These are phyloP conservation scores for Orchestia grillus DNA, from an alignment of 1,140 invertebrate genomes.

Conservation along the genomic window DNA sequence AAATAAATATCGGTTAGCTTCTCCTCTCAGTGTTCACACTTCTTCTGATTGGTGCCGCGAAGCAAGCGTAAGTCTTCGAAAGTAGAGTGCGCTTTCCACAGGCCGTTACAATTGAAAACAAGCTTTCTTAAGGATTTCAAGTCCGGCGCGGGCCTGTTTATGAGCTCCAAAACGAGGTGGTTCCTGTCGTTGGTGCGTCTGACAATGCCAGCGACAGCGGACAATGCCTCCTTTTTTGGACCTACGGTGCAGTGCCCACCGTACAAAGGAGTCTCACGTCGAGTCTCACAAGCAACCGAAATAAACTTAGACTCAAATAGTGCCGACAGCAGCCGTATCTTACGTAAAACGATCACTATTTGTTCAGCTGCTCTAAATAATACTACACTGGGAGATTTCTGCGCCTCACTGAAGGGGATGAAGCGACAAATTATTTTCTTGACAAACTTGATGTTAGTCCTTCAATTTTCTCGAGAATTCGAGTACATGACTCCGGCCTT, in stretches of 20 bases:
- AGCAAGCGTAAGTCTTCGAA: neutral
- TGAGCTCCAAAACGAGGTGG: neutral
- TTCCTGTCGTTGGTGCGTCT: neutral
- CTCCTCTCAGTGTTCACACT: neutral
- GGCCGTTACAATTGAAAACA: neutral
- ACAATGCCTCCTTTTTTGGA: neutral
- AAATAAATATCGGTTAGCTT: neutral
- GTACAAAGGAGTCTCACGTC: neutral
- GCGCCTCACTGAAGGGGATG: neutral
- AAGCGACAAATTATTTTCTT: neutral
- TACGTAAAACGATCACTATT: neutral
- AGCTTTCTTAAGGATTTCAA: neutral
- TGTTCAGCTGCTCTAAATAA: neutral
- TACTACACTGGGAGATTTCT: neutral
- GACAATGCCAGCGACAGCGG: neutral
- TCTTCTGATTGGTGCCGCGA: neutral
- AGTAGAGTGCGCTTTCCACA: neutral
- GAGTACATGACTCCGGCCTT: no score
- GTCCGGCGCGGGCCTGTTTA: neutral
- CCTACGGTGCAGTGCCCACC: neutral
- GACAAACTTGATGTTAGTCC: neutral
- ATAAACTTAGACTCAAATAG: neutral
- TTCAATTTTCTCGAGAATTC: neutral
- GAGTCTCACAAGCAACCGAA: neutral
- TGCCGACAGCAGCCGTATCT: neutral